Evolutionary conservation across 2,888 invertebrate species (phyloP), one percentile per base, ranked within the genome.

Genomic region (Sesia bembeciformis): DNA sequence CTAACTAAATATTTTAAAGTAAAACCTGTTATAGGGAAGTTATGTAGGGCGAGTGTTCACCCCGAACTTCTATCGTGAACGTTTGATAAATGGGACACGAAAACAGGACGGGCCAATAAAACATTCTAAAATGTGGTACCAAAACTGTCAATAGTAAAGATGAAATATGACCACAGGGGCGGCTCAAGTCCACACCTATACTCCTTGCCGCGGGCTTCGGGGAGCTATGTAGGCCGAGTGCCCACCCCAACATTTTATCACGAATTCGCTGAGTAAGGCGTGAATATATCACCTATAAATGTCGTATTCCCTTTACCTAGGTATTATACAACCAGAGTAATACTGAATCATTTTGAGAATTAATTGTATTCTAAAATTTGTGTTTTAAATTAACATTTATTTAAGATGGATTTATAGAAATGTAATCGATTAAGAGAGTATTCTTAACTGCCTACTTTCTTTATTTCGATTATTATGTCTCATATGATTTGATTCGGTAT

Each of bases 221-320:
- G 85, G 74, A 84, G 88, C 74, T 89, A 75, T 74, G 84, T 86
- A 71, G 88, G 90, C 57, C 78, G 90, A 52, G 81, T 84, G 68
- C 83, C 84, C 59, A 90, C 90, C 60, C 90, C 90, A 56, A 88
- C 86, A 60, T 90, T 89, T 79, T 87, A 83, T 83, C 87, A 84
- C 67, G 88, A 88, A 68, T 74, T 78, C 59, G 80, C 81, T 67
- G 84, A 86, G 87, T 89, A 89, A 88, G 88, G 39, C 50, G 50
- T 39, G 6, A 50, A 42, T 6, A 42, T 39, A n/a, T 46, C 8
- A 46, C 46, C 46, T 23, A 46, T 46, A 46, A 23, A 46, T 46
- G 46, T 46, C 46, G 46, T 46, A 8, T 46, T 6, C 8, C 5
- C 3, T 23, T 23, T 23, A 23, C 23, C 23, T 2, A 2, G 23